Evolutionary conservation across 2,797 vertebrate species (phyloP).

Genomic region (Sitta carolinensis): DNA sequence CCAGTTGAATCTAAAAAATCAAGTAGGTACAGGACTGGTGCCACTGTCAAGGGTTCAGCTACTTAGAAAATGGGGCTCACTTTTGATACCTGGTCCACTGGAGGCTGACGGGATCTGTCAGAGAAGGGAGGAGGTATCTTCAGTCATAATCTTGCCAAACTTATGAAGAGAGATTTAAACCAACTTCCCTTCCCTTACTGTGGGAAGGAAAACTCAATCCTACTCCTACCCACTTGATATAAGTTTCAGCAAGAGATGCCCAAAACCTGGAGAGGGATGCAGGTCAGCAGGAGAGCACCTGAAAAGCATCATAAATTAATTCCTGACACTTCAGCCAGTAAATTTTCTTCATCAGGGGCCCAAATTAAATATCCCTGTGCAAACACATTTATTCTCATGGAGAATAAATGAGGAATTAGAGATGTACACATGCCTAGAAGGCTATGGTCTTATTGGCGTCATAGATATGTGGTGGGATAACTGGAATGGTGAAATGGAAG

Average conservation of each 20-base stretch:
- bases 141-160: accelerated
- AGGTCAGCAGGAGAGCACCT: not conserved
- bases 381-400: not conserved
- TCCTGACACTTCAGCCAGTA: not conserved
- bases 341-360: not conserved
- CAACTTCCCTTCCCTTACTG: not conserved
- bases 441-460: not conserved
- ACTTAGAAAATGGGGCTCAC: not conserved
- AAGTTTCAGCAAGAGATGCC: not conserved
- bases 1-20: not conserved
- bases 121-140: not conserved
- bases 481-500: not conserved
- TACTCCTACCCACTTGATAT: not conserved
- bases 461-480: too few relatives aligned
- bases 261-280: not conserved
- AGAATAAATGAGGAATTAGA: not conserved
- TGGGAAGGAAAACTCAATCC: not conserved
- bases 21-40: not conserved
- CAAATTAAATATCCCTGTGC: not conserved
- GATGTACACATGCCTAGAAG: not conserved
- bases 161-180: not conserved
- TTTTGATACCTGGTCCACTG: not conserved
- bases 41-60: not conserved
- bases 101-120: not conserved
- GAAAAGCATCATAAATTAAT: not conserved